Conservation (phyloP, 2,113 vertebrate species). For the Psilopogon haemacephalus region DNA sequence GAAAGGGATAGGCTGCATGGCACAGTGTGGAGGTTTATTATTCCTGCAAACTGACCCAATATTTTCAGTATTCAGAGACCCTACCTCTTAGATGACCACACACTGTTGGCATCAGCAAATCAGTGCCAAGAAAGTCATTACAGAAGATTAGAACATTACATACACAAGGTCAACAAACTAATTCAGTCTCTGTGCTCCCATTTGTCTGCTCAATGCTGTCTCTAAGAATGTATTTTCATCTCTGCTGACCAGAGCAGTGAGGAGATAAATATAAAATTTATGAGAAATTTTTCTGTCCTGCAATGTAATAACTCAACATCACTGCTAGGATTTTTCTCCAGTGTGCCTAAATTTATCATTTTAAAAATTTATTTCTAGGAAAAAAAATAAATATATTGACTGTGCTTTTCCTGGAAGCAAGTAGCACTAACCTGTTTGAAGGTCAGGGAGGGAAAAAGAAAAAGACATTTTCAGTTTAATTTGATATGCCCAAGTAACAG, state of each 20-base stretch:
- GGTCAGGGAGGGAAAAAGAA: neutral
- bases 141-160: neutral
- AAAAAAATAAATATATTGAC: neutral
- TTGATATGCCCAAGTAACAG: neutral
- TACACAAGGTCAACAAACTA: neutral
- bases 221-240: neutral
- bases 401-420: neutral
- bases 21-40: neutral
- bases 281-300: neutral
- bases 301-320: neutral
- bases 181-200: neutral
- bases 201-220: neutral
- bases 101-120: neutral
- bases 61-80: neutral
- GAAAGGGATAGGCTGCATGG: neutral
- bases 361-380: neutral
- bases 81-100: neutral
- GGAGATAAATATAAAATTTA: neutral
- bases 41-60: neutral
- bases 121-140: neutral
- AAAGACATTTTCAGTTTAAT: constrained; percentile 12
- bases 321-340: neutral
- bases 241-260: neutral
- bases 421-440: neutral
- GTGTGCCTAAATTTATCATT: neutral